Evolutionary conservation across 2,888 invertebrate species (phyloP), one percentile per base, ranked within the genome.

Genomic region (Drosophila pegasa): DNA sequence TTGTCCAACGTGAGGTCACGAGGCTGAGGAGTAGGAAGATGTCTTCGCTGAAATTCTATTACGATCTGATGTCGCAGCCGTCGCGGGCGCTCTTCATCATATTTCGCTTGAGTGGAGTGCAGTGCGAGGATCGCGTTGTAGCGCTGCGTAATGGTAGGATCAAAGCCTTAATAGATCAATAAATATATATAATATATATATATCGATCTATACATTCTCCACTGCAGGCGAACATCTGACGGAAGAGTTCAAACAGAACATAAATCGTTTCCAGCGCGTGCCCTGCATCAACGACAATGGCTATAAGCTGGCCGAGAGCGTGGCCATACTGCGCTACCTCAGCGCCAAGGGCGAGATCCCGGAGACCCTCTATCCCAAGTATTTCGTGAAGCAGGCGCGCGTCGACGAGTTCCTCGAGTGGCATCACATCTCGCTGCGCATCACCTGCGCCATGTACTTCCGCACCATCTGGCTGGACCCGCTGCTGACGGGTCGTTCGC

Each of bases 41-140:
- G 94, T 73, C 92, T 2, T 58, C 75, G 77, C 73, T 95, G 51
- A 94, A 94, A 88, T 93, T 94, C 50, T 96, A 96, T 89, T 95
- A 93, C 75, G 96, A 96, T 92, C 92, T 96, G 18, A 93, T 96
- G 93, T 96, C 96, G 0, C 96, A 96, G 91, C 96, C 96, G 1
- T 95, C 95, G 7, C 93, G 96, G 87, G 94, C 95, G 10, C 82
- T 96, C 35, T 95, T 94, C 68, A 95, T 95, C 75, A 94, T 96
- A 87, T 91, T 97, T 41, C 95, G 95, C 83, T 89, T 92, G 20
- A 93, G 93, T 50, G 94, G 94, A 59, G 94, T 94, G 82, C 94
- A 95, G 45, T 96, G 95, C 90, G 94, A 95, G 87, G 90, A 93
- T 2, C 94, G 94, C 81, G 90, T 92, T 61, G 93, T 96, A 22